Conservation (phyloP, 2,797 vertebrate genomes). For the Pseudomugil gertrudae region DNA sequence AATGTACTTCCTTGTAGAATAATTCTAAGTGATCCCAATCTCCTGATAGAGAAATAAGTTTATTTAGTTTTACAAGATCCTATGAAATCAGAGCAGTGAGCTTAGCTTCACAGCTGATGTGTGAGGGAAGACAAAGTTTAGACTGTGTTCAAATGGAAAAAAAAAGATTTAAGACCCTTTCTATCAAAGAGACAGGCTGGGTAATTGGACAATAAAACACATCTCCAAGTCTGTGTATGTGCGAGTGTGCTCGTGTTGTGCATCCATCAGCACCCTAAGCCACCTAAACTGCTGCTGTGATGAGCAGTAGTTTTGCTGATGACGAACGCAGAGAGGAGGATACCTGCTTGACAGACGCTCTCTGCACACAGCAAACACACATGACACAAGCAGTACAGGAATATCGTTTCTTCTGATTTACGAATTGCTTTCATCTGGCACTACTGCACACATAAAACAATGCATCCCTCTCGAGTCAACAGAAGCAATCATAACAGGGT, state of each 20-base stretch:
- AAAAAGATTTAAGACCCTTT: slow-evolving; percentile 62
- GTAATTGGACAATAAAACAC: slow-evolving; percentile 71
- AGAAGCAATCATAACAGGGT: slow-evolving; percentile 49
- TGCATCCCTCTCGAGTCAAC: slow-evolving; percentile 21
- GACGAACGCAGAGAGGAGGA: slow-evolving; percentile 55
- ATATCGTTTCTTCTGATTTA: slow-evolving; percentile 35
- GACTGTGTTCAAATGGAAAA: slow-evolving; percentile 32
- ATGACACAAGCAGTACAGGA: neutral
- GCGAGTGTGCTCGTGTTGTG: slow-evolving; percentile 7
- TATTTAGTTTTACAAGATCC: neutral
- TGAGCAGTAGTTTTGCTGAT: slow-evolving; percentile 48
- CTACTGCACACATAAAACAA: slow-evolving; percentile 2
- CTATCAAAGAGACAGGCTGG: slow-evolving; percentile 58
- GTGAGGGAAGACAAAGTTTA: slow-evolving; percentile 14
- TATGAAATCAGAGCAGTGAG: slow-evolving; percentile 5
- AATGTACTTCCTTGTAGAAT: neutral
- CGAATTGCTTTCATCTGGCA: slow-evolving; percentile 2
- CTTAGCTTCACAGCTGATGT: slow-evolving; percentile 8
- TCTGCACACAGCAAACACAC: slow-evolving; percentile 14
- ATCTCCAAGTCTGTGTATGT: slow-evolving; percentile 17
- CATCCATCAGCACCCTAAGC: slow-evolving; percentile 19
- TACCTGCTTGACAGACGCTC: slow-evolving; percentile 20
- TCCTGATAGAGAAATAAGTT: slow-evolving; percentile 3
- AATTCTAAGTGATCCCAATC: slow-evolving; percentile 1
- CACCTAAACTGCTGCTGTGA: slow-evolving; percentile 38